Evolutionary conservation across 2,888 invertebrate species (phyloP), one percentile per base, ranked within the genome.

Genomic region (Campoplex nolae): DNA sequence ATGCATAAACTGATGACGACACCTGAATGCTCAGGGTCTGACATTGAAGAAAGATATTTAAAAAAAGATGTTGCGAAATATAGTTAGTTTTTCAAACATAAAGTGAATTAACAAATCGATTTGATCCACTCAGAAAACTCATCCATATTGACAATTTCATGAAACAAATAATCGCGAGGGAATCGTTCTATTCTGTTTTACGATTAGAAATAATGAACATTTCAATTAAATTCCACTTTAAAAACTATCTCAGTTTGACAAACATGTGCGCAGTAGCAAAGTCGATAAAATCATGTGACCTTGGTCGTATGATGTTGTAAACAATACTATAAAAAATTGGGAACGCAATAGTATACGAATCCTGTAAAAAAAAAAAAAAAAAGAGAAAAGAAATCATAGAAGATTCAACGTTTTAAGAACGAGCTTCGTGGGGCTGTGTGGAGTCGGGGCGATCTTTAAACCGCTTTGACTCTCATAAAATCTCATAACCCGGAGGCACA

Each of bases 391-490:
- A 73, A 78, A 78, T 86, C 76, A 82, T 80, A 83, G 54, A 73
- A 56, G 58, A 71, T 71, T 56, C 65, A 48, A 70, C 51, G 70
- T 83, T 79, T 77, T 35, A 56, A 84, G 7, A 56, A 56, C 23
- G 76, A 73, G 62, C 54, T 42, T 13, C 68, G 23, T 56, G n/a
- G 62, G 85, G 65, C 56, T 42, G 28, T 48, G 13, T 54, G 13
- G 70, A 73, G 82, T n/a, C 51, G 56, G 68, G 54, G 68, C 73
- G 84, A 74, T 80, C 81, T 90, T 91, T 93, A 92, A 93, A 93
- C 93, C 92, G 93, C 93, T 93, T 93, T 93, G 90, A 91, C 90
- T 92, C 93, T 93, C 92, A 93, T 93, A 93, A 93, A 94, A 93
- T 93, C 93, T 93, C 93, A 93, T 93, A 93, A 94, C 93, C 93